Percentiles rank a stretch among this genome's conserved stretches.
Evolutionary conservation across 1,140 invertebrate species (phyloP).

Genomic region (Melanaphis sacchari): DNA sequence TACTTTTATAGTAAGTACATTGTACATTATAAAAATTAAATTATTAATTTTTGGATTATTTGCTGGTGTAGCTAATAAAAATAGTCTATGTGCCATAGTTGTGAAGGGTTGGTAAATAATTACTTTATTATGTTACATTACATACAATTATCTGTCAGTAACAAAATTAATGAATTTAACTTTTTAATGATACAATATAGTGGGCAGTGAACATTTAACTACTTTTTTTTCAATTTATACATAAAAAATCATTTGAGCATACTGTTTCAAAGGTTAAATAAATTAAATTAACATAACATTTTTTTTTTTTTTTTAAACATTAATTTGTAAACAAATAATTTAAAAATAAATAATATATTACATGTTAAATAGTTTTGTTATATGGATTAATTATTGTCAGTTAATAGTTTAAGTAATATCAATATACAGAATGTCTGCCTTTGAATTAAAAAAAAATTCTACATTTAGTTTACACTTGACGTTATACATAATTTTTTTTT

Average conservation of each 20-base stretch:
- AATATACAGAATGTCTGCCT: background rate
- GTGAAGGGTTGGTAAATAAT: background rate
- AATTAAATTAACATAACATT: background rate
- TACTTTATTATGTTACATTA: background rate
- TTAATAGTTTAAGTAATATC: background rate
- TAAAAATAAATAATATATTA: background rate
- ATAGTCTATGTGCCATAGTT: background rate
- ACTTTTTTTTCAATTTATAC: background rate
- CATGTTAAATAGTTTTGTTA: background rate
- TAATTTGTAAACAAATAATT: background rate
- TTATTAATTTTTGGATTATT: background rate
- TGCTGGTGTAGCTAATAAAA: background rate
- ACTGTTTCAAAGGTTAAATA: background rate
- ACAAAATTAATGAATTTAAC: background rate
- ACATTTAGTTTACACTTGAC: too few relatives aligned
- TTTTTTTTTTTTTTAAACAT: background rate
- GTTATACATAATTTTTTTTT: too few relatives aligned
- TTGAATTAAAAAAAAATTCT: background rate
- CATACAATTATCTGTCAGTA: accelerated
- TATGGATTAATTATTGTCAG: background rate
- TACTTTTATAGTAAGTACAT: too few relatives aligned
- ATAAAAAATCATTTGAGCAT: background rate
- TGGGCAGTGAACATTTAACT: background rate
- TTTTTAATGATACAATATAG: background rate
- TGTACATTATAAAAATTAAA: background rate